Evolutionary conservation across 1,140 invertebrate genomes (phyloP).

Genomic region (Varroa destructor): DNA sequence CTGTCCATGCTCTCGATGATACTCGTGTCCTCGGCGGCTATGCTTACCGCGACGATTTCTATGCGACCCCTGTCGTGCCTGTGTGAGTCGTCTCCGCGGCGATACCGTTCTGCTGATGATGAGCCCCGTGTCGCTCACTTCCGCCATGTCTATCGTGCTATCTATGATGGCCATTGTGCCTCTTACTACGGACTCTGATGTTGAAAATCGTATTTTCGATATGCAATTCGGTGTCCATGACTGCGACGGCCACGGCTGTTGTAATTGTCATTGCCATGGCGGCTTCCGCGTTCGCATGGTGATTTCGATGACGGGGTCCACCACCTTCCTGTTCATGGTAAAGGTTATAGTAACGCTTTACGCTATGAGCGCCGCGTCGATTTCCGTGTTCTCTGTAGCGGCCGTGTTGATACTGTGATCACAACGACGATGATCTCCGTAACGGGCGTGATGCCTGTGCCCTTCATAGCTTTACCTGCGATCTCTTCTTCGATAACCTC

Average conservation of each 20-base stretch:
- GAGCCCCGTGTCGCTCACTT: slow-evolving; percentile 29
- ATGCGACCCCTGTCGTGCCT: slow-evolving; percentile 9
- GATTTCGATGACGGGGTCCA: slow-evolving; percentile 30
- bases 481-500: background rate
- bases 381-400: slow-evolving; percentile 26
- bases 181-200: slow-evolving; percentile 32
- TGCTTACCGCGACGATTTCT: slow-evolving; percentile 23
- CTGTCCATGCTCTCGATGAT: slow-evolving; percentile 33
- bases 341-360: slow-evolving; percentile 32
- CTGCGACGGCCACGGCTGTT: slow-evolving; percentile 30
- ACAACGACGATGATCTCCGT: slow-evolving; percentile 10
- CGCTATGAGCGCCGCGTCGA: slow-evolving; percentile 31
- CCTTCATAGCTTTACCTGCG: background rate
- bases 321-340: slow-evolving; percentile 31
- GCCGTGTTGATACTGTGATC: background rate
- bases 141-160: slow-evolving; percentile 33
- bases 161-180: slow-evolving; percentile 30
- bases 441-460: slow-evolving; percentile 13
- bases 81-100: slow-evolving; percentile 19
- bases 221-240: slow-evolving; percentile 34
- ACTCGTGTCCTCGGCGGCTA: slow-evolving; percentile 30
- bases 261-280: slow-evolving; percentile 32
- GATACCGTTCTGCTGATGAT: slow-evolving; percentile 32
- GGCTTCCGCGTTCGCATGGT: slow-evolving; percentile 31
- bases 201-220: slow-evolving; percentile 34